Percentiles rank a stretch among this genome's conserved stretches.
These are phyloP conservation scores for Varroa destructor DNA, from an alignment of 1,140 invertebrate genomes.

Conservation along the genomic window DNA sequence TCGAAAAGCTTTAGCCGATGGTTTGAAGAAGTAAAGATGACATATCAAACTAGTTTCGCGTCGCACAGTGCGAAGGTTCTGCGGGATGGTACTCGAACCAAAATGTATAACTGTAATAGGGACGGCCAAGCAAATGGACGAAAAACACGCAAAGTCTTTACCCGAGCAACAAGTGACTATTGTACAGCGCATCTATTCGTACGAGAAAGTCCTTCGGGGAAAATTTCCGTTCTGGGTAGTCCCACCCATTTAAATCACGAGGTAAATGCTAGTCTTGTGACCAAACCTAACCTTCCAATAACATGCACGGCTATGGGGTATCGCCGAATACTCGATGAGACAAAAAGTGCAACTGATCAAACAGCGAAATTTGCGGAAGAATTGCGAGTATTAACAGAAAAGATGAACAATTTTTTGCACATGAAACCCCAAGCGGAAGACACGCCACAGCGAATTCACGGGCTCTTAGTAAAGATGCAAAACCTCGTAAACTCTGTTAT, in stretches of 20 bases:
- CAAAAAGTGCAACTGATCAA: background rate
- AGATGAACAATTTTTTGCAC: too few species aligned
- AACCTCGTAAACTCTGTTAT: too few species aligned
- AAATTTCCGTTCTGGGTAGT: slow-evolving; percentile 1
- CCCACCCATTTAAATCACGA: background rate
- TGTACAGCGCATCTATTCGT: slow-evolving; percentile 10
- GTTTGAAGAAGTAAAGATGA: slow-evolving; percentile 14
- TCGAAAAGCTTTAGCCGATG: background rate
- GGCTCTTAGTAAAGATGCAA: too few species aligned
- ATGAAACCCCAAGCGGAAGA: too few species aligned
- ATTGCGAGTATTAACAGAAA: too few species aligned
- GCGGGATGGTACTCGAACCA: background rate
- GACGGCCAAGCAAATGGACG: slow-evolving; percentile 6
- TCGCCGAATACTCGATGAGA: slow-evolving; percentile 3
- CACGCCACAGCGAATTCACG: too few species aligned
- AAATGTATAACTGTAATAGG: slow-evolving; percentile 8
- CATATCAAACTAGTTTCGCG: slow-evolving; percentile 1
- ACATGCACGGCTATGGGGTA: background rate
- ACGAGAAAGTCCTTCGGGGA: background rate
- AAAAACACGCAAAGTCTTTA: slow-evolving; percentile 1
- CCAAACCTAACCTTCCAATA: slow-evolving; percentile 17
- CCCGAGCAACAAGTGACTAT: slow-evolving; percentile 5
- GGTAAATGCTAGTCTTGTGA: background rate
- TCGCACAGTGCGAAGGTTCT: slow-evolving; percentile 16
- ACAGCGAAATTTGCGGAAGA: too few species aligned